These are phyloP conservation scores for Calcarius lapponicus DNA, from an alignment of 2,797 vertebrate genomes.

Conservation along the genomic window DNA sequence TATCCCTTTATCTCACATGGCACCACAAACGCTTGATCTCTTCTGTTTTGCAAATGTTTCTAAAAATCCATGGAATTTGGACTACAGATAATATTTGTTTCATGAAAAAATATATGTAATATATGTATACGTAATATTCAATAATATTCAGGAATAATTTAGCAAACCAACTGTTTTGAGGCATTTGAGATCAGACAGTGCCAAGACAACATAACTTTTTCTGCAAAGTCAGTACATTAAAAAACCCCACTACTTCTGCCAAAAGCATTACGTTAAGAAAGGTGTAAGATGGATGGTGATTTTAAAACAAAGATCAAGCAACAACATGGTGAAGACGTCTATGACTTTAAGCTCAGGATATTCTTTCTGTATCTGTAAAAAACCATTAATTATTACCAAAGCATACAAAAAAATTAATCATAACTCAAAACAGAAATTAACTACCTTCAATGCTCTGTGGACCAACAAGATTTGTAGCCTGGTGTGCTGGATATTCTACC, in stretches of 20 bases:
- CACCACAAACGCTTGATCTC: neutral
- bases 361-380: neutral
- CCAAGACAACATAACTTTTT: neutral
- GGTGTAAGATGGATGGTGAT: neutral
- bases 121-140: neutral
- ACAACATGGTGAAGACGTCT: neutral
- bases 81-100: neutral
- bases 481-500: constrained; percentile 95
- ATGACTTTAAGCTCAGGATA: neutral
- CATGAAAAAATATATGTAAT: neutral
- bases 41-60: neutral
- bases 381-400: neutral
- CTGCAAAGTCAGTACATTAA: neutral
- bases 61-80: neutral
- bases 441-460: constrained; percentile 96
- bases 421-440: neutral
- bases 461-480: constrained; percentile 94
- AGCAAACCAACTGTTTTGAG: neutral
- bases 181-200: neutral
- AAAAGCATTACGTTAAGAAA: neutral
- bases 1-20: neutral
- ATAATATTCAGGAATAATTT: neutral
- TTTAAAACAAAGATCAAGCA: neutral
- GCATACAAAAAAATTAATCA: neutral
- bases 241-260: neutral